phyloP scores from a whole-genome alignment of 1,140 invertebrate species.

The Melitaea cinxia region DNA sequence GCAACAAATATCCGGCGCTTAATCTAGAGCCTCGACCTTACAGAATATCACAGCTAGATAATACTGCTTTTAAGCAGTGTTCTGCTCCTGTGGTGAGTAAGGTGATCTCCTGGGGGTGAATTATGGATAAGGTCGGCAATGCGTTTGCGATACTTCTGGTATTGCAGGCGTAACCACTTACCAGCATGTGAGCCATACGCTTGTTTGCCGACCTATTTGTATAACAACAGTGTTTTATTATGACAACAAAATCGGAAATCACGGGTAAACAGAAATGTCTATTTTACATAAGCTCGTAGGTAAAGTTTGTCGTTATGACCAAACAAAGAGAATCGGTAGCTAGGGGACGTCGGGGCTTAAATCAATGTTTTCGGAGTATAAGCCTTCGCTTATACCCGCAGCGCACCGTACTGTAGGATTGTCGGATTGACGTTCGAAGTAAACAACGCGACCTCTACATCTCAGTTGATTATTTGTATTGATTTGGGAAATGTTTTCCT shows the following conservation, averaged over 20 bases:
- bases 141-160: too few relatives aligned
- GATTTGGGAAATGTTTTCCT: background rate
- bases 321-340: background rate
- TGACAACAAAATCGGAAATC: background rate
- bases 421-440: background rate
- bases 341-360: background rate
- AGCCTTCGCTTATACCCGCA: background rate
- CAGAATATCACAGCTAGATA: too few relatives aligned
- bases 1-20: too few relatives aligned
- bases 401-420: too few relatives aligned
- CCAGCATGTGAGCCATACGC: too few relatives aligned
- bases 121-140: too few relatives aligned
- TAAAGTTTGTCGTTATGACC: slow-evolving; percentile 5
- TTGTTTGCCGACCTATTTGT: too few relatives aligned
- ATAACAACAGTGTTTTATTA: background rate
- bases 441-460: background rate
- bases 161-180: too few relatives aligned
- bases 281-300: slow-evolving; percentile 1
- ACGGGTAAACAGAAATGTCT: background rate
- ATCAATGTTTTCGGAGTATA: slow-evolving; percentile 3
- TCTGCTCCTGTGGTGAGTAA: too few relatives aligned
- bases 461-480: background rate
- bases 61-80: too few relatives aligned
- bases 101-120: too few relatives aligned
- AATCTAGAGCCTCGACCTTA: too few relatives aligned